A percentile compares a stretch with the other conserved stretches of the same genome.
Evolutionary conservation across 2,888 invertebrate genomes (phyloP).

Genomic region (Calephelis perditalis): DNA sequence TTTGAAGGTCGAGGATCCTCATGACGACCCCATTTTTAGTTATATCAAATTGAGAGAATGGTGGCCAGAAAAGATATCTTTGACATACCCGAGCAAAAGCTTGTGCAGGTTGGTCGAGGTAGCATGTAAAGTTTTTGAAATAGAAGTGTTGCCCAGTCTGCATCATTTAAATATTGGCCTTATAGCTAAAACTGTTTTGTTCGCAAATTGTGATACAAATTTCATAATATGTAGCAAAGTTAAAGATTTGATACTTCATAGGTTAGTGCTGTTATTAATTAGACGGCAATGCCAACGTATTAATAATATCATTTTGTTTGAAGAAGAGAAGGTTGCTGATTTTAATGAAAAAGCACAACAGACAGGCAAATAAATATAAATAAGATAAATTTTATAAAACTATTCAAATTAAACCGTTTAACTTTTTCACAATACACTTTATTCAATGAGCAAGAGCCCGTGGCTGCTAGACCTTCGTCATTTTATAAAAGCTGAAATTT

Average conservation of each 20-base stretch:
- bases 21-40: not conserved
- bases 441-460: too few relatives aligned
- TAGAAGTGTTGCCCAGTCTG: not conserved
- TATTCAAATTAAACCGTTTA: too few relatives aligned
- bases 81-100: slow-evolving; percentile 12
- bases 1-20: not conserved
- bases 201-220: not conserved
- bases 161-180: not conserved
- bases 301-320: not conserved
- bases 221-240: not conserved
- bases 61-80: slow-evolving; percentile 14
- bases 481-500: too few relatives aligned
- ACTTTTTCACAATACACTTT: too few relatives aligned
- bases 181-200: not conserved
- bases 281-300: not conserved
- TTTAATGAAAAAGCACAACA: not conserved
- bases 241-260: not conserved
- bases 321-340: not conserved
- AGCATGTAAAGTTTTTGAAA: not conserved
- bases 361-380: not conserved
- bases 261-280: not conserved
- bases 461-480: too few relatives aligned
- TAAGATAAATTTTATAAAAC: too few relatives aligned
- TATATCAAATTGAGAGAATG: slow-evolving; percentile 13
- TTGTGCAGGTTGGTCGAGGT: not conserved